Evolutionary conservation across 2,797 vertebrate species (phyloP), one percentile per base, ranked within the genome.

Genomic region (Amphiprion clarkii): DNA sequence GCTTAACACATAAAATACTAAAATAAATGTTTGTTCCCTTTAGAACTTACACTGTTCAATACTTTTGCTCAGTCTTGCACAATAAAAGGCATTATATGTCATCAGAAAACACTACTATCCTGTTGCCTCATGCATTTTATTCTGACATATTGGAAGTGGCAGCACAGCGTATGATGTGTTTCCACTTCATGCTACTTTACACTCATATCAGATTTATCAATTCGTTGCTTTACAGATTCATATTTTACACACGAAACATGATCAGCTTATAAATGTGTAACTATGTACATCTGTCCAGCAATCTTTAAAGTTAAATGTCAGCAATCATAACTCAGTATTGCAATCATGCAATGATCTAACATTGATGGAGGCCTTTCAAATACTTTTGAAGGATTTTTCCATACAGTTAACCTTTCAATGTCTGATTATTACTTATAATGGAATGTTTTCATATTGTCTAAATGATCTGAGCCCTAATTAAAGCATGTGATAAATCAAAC

Each of bases 81-180:
- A 21, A 58, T n/a, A 60, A 21, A 25, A 21, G 1, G 31, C 25
- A 6, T 9, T 27, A 6, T 14, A 0, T 40, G 3, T 78, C n/a
- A 25, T 54, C 25, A 49, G 21, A 49, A 61, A 60, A 48, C 25
- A 56, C 49, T 29, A 27, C 2, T 5, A 31, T 2, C 14, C 21
- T 31, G 6, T 62, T 49, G 29, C 60, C 60, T 67, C 49, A 21
- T 49, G 48, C 0, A 57, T 70, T 42, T 79, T 27, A 2, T 25
- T 71, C 49, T 14, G 12, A 0, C 16, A 14, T 36, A 5, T 63
- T 48, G 19, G 48, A n/a, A 6, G 44, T 56, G 51, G 4, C 10
- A 29, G 19, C 2, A 36, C 11, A 65, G 27, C 53, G 13, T 9
- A 21, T 21, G 31, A 29, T 17, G 23, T 52, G 23, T 19, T 78